Base-by-base conservation (phyloP, 2,888 invertebrate species). In the Campopleginae sp. region DNA sequence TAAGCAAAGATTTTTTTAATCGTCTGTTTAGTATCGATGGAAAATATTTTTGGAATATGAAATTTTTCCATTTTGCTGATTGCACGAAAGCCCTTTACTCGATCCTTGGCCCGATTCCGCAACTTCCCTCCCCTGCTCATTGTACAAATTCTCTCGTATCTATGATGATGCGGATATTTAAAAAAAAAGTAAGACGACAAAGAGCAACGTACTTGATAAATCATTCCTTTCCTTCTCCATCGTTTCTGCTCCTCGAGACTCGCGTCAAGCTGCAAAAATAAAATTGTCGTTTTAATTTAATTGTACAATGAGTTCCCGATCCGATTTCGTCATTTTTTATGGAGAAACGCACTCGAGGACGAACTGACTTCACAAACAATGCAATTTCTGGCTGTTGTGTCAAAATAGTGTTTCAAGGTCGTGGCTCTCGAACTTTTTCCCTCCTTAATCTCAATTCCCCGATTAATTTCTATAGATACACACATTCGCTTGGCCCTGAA, bases 161-260 rank as follows among this genome's bases (percentile, higher is more conserved):
- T 27, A n/a, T 23, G n/a, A n/a, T 23, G n/a, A 44, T 63, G 23
- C 7, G n/a, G 17, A 42, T 0, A 42, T 68, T 65, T 44, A 27
- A 44, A 14, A 23, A 38, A 44, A 38, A n/a, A 42, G 19, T 54
- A 7, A 77, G 51, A 68, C 10, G 42, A 51, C 27, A 68, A 51
- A 75, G 82, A 74, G 78, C 86, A 82, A 86, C 86, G 78, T 84
- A 88, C 88, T 86, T 88, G 88, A 86, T 88, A 86, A 84, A 86
- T 85, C 78, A 86, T 83, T 63, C 88, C 88, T 7, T 83, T 86
- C 14, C 85, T 80, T 63, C 85, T 68, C 76, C 87, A 86, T 12
- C 61, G 68, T 66, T 86, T 85, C 54, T 65, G 46, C 44, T 87
- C 87, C 58, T 87, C 88, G 23, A 38, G 44, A 38, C 72, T 86